Evolutionary conservation across 2,113 vertebrate species (phyloP).

Genomic region (Corythoichthys haematopterus): DNA sequence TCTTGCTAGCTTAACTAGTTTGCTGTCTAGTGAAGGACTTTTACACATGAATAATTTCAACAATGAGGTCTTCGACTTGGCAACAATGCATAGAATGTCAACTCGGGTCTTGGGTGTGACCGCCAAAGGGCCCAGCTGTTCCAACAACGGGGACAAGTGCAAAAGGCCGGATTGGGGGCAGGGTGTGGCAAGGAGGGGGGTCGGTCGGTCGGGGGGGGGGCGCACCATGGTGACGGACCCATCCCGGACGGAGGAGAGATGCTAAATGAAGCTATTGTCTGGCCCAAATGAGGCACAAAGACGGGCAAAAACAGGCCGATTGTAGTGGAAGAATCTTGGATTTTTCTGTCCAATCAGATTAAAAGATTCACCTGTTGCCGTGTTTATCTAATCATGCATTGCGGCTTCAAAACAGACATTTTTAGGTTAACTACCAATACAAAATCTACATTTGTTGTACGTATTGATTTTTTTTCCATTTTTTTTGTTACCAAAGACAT

Average conservation of each 20-base stretch:
- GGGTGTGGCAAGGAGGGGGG: conserved; percentile 53
- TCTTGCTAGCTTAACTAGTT: neutral
- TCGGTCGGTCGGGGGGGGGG: neutral
- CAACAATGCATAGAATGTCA: conserved; percentile 44
- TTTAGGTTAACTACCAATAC: too few species aligned
- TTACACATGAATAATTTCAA: neutral
- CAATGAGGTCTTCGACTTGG: conserved; percentile 1
- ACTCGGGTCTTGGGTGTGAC: conserved; percentile 47
- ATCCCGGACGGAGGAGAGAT: conserved; percentile 58
- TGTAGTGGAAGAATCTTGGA: conserved; percentile 17
- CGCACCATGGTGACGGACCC: conserved; percentile 59
- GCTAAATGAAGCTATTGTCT: conserved; percentile 75
- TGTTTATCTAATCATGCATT: too few species aligned
- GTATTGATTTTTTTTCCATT: too few species aligned
- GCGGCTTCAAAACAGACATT: too few species aligned
- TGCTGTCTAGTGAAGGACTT: neutral
- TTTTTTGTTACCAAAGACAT: too few species aligned
- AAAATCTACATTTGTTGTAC: too few species aligned
- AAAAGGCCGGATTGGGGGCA: conserved; percentile 57
- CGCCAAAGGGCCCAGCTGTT: conserved; percentile 55
- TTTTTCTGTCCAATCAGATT: neutral
- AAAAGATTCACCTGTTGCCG: too few species aligned
- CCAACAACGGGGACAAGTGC: conserved; percentile 56
- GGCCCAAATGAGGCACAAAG: conserved; percentile 71
- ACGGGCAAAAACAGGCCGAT: conserved; percentile 70